These are phyloP conservation scores for Fistularia commersonii DNA, from an alignment of 2,797 vertebrate species.

Conservation along the genomic window DNA sequence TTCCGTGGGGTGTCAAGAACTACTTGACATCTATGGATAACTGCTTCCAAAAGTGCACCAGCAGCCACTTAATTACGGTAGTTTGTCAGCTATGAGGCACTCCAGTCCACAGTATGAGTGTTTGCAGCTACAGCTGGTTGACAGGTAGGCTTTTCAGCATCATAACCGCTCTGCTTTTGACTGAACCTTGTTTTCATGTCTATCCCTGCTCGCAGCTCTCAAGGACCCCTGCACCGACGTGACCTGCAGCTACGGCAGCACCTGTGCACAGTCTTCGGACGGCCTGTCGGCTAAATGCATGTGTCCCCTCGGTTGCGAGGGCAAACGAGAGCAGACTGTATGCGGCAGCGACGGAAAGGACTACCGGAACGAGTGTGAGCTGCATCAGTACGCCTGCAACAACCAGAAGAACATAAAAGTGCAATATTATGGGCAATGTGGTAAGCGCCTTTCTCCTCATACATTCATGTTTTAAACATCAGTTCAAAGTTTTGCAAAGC, in stretches of 20 bases:
- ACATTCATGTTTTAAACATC: no score
- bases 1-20: slow-evolving; percentile 52
- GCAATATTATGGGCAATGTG: slow-evolving; percentile 84
- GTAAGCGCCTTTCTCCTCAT: slow-evolving; percentile 68
- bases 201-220: slow-evolving; percentile 71
- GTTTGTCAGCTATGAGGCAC: slow-evolving; percentile 40
- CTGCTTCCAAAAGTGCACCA: slow-evolving; percentile 28
- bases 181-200: slow-evolving; percentile 25
- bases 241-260: slow-evolving; percentile 92
- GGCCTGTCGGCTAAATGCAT: slow-evolving; percentile 86
- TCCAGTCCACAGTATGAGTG: slow-evolving; percentile 25
- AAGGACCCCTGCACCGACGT: slow-evolving; percentile 89
- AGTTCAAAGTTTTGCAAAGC: no score
- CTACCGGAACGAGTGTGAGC: slow-evolving; percentile 86
- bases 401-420: slow-evolving; percentile 85
- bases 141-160: slow-evolving; percentile 13
- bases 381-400: slow-evolving; percentile 86
- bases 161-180: slow-evolving; percentile 10
- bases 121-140: slow-evolving; percentile 9
- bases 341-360: slow-evolving; percentile 91
- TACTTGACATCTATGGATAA: slow-evolving; percentile 50
- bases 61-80: slow-evolving; percentile 38
- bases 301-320: slow-evolving; percentile 82
- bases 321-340: slow-evolving; percentile 66
- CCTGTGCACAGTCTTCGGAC: slow-evolving; percentile 83